Evolutionary conservation across 2,113 vertebrate species (phyloP).

Genomic region (Calypte anna): DNA sequence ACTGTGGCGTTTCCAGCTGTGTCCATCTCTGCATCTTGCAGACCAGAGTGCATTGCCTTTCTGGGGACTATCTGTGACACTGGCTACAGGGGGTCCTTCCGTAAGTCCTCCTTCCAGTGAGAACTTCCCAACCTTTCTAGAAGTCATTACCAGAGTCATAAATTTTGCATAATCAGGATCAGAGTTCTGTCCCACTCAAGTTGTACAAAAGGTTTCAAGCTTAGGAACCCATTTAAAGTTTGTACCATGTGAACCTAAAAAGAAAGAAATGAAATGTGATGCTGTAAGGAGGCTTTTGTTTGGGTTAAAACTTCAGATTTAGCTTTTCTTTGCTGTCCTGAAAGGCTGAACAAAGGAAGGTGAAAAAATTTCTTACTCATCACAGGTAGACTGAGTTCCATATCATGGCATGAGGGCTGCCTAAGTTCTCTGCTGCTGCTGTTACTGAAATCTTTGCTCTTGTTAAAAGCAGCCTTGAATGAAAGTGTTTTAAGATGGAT

Average conservation of each 20-base stretch:
- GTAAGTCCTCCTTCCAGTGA: background rate
- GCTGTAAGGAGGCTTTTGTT: background rate
- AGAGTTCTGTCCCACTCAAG: background rate
- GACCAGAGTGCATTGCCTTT: fast-evolving
- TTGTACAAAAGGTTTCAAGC: background rate
- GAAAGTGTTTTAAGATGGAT: background rate
- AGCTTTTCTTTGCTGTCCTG: background rate
- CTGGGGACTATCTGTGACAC: background rate
- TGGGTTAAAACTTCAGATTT: background rate
- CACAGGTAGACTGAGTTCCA: background rate
- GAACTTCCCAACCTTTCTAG: background rate
- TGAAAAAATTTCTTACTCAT: background rate
- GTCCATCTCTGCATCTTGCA: background rate
- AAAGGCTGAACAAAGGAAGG: background rate
- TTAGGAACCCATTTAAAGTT: background rate
- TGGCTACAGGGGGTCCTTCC: fast-evolving
- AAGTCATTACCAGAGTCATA: background rate
- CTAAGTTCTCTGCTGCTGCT: background rate
- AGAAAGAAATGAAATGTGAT: fast-evolving
- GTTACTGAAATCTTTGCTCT: background rate
- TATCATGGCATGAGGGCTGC: background rate
- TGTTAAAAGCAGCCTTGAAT: background rate
- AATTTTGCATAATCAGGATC: background rate
- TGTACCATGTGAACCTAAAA: background rate
- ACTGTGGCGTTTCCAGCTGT: background rate